Evolutionary conservation across 2,888 invertebrate genomes (phyloP).

Genomic region (Teleogryllus oceanicus): DNA sequence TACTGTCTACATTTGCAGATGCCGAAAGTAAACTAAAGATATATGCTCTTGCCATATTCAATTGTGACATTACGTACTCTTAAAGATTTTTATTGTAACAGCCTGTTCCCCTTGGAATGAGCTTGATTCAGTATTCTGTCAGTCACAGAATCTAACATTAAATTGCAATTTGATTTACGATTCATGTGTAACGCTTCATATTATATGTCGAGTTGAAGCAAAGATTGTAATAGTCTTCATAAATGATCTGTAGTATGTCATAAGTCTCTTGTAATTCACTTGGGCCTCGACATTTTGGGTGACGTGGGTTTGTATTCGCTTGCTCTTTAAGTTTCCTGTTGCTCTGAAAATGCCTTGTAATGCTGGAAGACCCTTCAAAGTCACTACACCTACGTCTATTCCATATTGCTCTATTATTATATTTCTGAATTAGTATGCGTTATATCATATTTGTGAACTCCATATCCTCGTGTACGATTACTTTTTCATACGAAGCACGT

Average conservation of each 20-base stretch:
- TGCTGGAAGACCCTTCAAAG: conserved; percentile 20
- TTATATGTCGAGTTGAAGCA: not conserved
- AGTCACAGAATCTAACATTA: not conserved
- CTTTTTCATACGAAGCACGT: not conserved
- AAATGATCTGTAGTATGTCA: conserved; percentile 21
- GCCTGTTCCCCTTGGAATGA: not conserved
- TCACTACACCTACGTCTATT: conserved; percentile 12
- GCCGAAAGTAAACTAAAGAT: not conserved
- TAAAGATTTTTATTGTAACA: not conserved
- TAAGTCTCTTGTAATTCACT: not conserved
- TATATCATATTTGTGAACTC: conserved; percentile 4
- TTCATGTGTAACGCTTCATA: not conserved
- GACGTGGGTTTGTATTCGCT: not conserved
- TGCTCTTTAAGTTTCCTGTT: not conserved
- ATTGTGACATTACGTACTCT: conserved; percentile 19
- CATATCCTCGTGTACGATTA: not conserved
- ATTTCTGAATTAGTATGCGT: conserved; percentile 1
- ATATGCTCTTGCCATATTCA: not conserved
- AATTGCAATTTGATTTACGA: not conserved
- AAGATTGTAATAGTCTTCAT: not conserved
- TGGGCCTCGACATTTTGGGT: not conserved
- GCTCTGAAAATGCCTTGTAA: conserved; percentile 26
- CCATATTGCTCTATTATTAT: not conserved
- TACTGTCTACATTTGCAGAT: conserved; percentile 24
- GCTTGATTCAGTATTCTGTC: not conserved